Base-by-base conservation (phyloP, 2,797 vertebrate genomes). In the Naso thynnoides region DNA sequence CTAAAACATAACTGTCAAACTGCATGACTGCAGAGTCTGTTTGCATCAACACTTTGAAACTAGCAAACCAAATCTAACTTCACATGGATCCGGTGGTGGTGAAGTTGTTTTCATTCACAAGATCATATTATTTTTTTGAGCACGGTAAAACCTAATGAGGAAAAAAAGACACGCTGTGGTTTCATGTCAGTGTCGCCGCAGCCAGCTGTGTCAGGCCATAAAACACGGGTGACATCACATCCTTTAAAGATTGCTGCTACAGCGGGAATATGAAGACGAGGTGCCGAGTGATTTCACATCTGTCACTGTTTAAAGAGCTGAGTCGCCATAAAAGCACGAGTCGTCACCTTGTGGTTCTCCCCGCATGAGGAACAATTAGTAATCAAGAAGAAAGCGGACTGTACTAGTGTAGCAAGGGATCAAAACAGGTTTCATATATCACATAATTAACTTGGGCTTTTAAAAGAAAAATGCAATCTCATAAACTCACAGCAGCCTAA, bases 161-260 rank as follows among this genome's bases (percentile, higher is more conserved):
- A 75, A 73, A 27, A 62, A 57, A 33, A 33, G 4, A 47, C 8
- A 2, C 47, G 42, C 42, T 53, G 65, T 26, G 38, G 62, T 73
- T 75, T 54, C 3, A 27, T 27, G 61, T 76, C 57, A 42, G 57
- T 29, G 67, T 78, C 76, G 38, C 63, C 16, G 66, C 56, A 26
- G 76, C 79, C 85, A 83, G 79, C 72, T 81, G 81, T 64, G 66
- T 71, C 58, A 31, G 73, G 57, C 44, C 70, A 58, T 88, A 82
- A 91, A 91, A 70, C 50, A 50, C 2, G 6, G 50, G 67, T 92
- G 89, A 90, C 83, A 75, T 90, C 83, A 92, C 64, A 76, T 81
- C 87, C 84, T 86, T 63, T 61, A 62, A 66, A 83, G 76, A 67
- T 53, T 48, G 70, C 67, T 31, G 70, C 73, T 48, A 13, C 76